A percentile compares a stretch with the other conserved stretches of the same genome.
phyloP scores from a whole-genome alignment of 2,888 invertebrate genomes.

The Pristionchus fissidentatus region DNA sequence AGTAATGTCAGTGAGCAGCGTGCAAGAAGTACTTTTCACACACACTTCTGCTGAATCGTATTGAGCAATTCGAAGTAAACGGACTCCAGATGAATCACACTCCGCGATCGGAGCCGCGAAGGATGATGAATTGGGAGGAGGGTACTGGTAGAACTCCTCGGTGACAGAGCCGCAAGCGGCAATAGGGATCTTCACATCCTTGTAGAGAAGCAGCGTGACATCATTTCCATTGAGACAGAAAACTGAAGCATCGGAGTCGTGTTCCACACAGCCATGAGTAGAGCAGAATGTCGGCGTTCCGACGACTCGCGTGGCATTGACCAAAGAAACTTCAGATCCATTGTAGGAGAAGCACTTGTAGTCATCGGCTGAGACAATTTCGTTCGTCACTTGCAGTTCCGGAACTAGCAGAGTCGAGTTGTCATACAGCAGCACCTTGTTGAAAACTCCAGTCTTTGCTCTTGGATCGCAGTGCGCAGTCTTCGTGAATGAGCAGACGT shows the following conservation, averaged over 20 bases:
- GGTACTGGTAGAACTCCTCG: slow-evolving; percentile 21
- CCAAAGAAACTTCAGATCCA: neutral
- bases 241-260: neutral
- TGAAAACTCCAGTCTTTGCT: neutral
- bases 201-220: neutral
- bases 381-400: neutral
- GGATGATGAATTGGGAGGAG: neutral
- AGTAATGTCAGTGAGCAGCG: neutral
- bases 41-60: neutral
- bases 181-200: neutral
- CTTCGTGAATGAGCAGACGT: slow-evolving; percentile 35
- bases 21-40: neutral
- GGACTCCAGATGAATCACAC: neutral
- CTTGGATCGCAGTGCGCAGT: neutral
- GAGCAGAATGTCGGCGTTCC: slow-evolving; percentile 20
- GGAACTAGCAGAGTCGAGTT: neutral
- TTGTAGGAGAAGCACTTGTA: slow-evolving; percentile 9
- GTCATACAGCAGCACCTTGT: neutral
- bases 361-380: neutral
- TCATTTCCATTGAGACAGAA: slow-evolving; percentile 2
- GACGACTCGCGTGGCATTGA: neutral
- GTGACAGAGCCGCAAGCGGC: neutral
- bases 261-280: neutral
- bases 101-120: too few species aligned
- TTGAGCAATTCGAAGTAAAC: neutral